Percentiles rank a stretch among this genome's conserved stretches.
Conservation (phyloP, 2,113 vertebrate species). For the Spilogale gracilis region DNA sequence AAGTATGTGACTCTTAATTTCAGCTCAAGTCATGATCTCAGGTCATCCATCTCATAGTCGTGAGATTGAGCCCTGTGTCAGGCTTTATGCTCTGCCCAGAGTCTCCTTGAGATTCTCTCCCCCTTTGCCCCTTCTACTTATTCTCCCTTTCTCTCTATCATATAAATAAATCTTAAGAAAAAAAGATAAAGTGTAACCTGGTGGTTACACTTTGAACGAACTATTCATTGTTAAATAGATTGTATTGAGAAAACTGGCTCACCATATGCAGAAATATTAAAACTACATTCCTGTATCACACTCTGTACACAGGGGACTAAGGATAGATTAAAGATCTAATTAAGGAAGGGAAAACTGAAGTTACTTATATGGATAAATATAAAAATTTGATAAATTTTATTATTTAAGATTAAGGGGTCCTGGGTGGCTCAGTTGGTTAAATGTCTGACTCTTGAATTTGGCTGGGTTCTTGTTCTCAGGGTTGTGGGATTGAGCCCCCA, state of each 20-base stretch:
- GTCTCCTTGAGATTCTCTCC: background rate
- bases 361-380: background rate
- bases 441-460: background rate
- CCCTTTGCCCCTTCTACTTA: background rate
- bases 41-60: background rate
- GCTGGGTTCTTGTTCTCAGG: background rate
- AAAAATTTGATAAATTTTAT: constrained; percentile 27
- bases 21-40: background rate
- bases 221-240: background rate
- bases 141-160: background rate
- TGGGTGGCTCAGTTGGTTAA: background rate
- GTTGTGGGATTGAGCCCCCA: background rate
- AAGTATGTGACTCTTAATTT: background rate
- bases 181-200: background rate
- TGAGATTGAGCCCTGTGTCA: background rate
- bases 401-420: background rate
- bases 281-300: background rate
- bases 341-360: background rate
- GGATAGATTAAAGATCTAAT: constrained; percentile 1
- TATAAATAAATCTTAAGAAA: background rate
- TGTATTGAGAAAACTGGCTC: background rate
- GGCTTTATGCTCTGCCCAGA: background rate
- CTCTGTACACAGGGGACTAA: background rate
- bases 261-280: background rate
- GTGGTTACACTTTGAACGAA: background rate